Percentiles rank a stretch among this genome's conserved stretches.
phyloP scores from a whole-genome alignment of 2,113 vertebrate species.

The Pelecanoides urinatrix region DNA sequence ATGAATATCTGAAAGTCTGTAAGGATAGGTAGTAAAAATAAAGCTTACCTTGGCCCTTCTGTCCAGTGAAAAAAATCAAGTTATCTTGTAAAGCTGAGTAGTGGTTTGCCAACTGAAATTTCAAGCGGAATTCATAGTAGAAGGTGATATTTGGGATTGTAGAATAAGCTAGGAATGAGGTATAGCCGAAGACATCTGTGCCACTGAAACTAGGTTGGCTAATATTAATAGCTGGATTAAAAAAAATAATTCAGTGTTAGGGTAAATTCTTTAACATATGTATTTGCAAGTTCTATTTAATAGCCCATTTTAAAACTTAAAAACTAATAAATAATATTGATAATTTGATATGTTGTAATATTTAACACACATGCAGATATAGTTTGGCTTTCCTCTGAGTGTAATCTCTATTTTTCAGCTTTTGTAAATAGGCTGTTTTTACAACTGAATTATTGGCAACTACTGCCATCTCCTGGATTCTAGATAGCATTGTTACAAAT shows the following conservation, averaged over 20 bases:
- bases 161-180: slow-evolving; percentile 82
- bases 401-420: not conserved
- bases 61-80: slow-evolving; percentile 87
- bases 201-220: slow-evolving; percentile 81
- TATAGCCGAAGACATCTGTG: slow-evolving; percentile 80
- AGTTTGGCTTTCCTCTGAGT: not conserved
- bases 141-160: slow-evolving; percentile 73
- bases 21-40: not conserved
- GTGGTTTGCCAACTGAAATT: slow-evolving; percentile 80
- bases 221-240: slow-evolving; percentile 78
- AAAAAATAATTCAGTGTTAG: not conserved
- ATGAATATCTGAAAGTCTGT: not conserved
- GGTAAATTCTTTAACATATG: not conserved
- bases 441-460: not conserved
- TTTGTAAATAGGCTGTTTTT: not conserved
- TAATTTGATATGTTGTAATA: not conserved
- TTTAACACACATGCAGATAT: not conserved
- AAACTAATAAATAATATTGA: not conserved
- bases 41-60: slow-evolving; percentile 84
- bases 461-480: slow-evolving; percentile 56
- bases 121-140: slow-evolving; percentile 84
- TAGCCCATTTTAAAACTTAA: not conserved
- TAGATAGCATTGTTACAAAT: not conserved
- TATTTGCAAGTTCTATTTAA: not conserved
- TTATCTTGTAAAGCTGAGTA: slow-evolving; percentile 82